Conservation (phyloP, 2,888 invertebrate genomes). For the Heliconius charithonia region DNA sequence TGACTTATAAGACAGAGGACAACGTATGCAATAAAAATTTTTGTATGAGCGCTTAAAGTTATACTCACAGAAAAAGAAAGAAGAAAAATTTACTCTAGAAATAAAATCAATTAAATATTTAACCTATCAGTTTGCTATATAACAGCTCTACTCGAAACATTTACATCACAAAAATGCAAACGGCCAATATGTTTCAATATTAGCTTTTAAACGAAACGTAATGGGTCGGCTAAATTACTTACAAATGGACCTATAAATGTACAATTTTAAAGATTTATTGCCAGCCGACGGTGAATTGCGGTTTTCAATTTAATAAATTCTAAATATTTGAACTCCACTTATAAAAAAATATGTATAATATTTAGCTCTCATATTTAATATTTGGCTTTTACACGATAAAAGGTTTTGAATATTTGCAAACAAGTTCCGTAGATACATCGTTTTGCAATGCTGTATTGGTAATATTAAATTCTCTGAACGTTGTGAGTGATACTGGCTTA, state of each 20-base stretch:
- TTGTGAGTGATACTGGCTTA: conserved; percentile 20
- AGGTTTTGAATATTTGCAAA: conserved; percentile 15
- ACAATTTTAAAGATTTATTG: conserved; percentile 22
- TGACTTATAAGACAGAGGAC: background rate
- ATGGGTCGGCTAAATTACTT: conserved; percentile 28
- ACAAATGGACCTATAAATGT: conserved; percentile 27
- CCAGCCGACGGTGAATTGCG: conserved; percentile 6
- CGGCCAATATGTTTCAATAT: conserved; percentile 7
- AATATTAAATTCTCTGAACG: conserved; percentile 13
- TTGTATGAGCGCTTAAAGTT: no score
- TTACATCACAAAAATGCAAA: conserved; percentile 11
- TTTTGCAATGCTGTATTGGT: background rate
- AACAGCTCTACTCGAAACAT: background rate
- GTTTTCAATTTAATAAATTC: conserved; percentile 21
- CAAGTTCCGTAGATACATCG: conserved; percentile 1
- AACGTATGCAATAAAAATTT: background rate
- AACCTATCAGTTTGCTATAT: background rate
- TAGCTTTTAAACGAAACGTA: conserved; percentile 25
- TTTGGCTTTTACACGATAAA: background rate
- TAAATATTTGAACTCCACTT: conserved; percentile 1
- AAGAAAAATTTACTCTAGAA: no score
- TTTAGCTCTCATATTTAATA: background rate
- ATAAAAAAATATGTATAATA: background rate
- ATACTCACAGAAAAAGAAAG: no score
- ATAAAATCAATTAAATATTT: no score